These are phyloP conservation scores for Ceratina japonica DNA, from an alignment of 1,140 invertebrate genomes.

Conservation along the genomic window DNA sequence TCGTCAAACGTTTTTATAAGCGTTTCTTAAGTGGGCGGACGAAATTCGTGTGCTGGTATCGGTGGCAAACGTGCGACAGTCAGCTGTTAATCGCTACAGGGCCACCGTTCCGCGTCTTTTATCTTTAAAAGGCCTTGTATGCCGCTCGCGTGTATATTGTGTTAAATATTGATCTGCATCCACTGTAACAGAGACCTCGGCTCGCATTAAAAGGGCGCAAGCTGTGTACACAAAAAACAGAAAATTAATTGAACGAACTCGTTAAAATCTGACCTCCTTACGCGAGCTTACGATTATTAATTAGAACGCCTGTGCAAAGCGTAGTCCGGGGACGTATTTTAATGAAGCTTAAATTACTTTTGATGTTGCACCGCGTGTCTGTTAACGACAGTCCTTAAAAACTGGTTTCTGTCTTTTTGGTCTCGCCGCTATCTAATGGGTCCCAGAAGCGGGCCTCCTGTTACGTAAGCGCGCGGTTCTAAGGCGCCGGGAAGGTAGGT, in stretches of 20 bases:
- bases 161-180: conserved; percentile 43
- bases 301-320: no score
- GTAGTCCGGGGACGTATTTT: neutral
- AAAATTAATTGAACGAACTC: neutral
- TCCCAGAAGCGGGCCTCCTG: conserved; percentile 24
- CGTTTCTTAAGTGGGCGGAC: no score
- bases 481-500: conserved; percentile 22
- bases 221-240: neutral
- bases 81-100: conserved; percentile 48
- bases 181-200: conserved; percentile 25
- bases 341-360: conserved; percentile 17
- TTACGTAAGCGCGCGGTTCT: conserved; percentile 32
- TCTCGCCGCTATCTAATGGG: conserved; percentile 49
- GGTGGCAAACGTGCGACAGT: conserved; percentile 39
- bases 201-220: conserved; percentile 5
- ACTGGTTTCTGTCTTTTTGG: conserved; percentile 37
- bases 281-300: neutral
- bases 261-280: no score
- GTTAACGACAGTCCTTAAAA: conserved; percentile 39
- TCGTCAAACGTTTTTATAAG: neutral
- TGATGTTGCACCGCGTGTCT: conserved; percentile 1
- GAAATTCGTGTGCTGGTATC: conserved; percentile 25
- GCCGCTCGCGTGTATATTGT: conserved; percentile 24
- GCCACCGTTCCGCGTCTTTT: conserved; percentile 44
- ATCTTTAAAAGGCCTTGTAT: conserved; percentile 58